Conservation (phyloP, 2,888 invertebrate species). For the Thumatha senex region DNA sequence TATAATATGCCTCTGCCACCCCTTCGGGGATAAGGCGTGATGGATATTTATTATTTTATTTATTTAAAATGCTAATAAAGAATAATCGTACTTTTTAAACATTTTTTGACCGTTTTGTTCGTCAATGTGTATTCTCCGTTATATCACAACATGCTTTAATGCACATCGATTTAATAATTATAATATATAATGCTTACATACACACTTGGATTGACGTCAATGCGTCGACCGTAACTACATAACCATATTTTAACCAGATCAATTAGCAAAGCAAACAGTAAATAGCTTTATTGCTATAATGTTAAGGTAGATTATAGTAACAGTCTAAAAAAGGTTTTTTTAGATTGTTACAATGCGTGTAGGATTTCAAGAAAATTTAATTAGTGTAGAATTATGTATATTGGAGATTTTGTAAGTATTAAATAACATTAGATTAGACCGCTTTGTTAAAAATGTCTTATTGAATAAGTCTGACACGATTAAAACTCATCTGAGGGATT, state of each 20-base stretch:
- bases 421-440: not conserved
- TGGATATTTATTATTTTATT: too few species aligned
- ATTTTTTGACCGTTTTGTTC: not conserved
- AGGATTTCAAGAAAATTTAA: slow-evolving; percentile 24
- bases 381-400: slow-evolving; percentile 18
- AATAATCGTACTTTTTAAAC: too few species aligned
- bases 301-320: slow-evolving; percentile 6
- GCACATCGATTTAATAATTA: slow-evolving; percentile 30
- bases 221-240: slow-evolving; percentile 14
- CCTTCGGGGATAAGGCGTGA: too few species aligned
- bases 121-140: slow-evolving; percentile 2
- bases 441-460: too few species aligned
- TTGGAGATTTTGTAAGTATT: slow-evolving; percentile 2
- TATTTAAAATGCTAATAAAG: too few species aligned
- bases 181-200: slow-evolving; percentile 36
- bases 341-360: slow-evolving; percentile 19
- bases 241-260: slow-evolving; percentile 9
- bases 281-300: not conserved
- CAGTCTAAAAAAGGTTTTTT: slow-evolving; percentile 4
- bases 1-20: too few species aligned
- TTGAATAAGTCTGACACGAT: too few species aligned
- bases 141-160: slow-evolving; percentile 9
- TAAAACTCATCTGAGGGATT: not conserved
- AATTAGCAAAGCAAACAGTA: not conserved
- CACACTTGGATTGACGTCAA: slow-evolving; percentile 34